Percentiles rank a stretch among this genome's conserved stretches.
Evolutionary conservation across 2,797 vertebrate species (phyloP).

Genomic region (Orientallactaga sibirica): DNA sequence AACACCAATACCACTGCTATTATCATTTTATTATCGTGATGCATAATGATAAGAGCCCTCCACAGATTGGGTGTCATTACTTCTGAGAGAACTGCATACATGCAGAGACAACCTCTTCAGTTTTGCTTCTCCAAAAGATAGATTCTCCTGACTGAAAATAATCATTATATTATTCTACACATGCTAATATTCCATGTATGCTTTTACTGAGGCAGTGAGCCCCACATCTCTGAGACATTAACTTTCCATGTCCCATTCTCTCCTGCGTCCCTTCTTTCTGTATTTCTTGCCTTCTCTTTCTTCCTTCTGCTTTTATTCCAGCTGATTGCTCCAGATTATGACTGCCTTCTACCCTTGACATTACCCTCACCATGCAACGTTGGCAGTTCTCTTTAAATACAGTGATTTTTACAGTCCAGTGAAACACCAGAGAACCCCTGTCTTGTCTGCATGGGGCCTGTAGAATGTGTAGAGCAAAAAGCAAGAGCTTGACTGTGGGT

Average conservation of each 20-base stretch:
- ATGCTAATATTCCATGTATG: too few relatives aligned
- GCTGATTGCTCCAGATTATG: not conserved
- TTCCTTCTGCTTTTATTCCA: not conserved
- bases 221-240: not conserved
- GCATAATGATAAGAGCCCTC: conserved; percentile 1
- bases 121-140: not conserved
- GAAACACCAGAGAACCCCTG: not conserved
- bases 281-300: not conserved
- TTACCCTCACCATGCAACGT: not conserved
- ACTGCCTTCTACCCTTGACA: not conserved
- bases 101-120: not conserved
- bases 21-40: not conserved
- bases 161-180: too few relatives aligned
- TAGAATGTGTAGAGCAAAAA: not conserved
- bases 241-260: not conserved
- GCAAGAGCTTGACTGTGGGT: conserved; percentile 36
- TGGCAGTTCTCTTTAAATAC: conserved; percentile 33
- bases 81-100: not conserved
- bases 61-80: not conserved
- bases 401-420: not conserved
- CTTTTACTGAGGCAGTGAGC: conserved; percentile 20
- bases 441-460: conserved; percentile 7
- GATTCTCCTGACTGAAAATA: not conserved
- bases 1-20: not conserved
- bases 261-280: fast-evolving